Conservation (phyloP, 2,888 invertebrate genomes). For the Amitus sp. region DNA sequence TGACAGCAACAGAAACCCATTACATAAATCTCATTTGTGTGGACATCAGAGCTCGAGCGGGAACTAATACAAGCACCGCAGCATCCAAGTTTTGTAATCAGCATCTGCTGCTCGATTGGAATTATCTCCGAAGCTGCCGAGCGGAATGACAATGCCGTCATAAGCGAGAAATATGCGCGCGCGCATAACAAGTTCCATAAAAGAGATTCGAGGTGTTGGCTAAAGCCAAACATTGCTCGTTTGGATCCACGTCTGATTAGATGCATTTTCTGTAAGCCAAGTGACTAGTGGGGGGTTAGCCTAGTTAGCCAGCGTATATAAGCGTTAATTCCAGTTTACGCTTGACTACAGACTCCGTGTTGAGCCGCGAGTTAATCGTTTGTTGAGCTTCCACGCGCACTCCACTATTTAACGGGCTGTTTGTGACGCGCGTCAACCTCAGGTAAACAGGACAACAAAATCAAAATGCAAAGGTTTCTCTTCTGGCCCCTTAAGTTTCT, state of each 20-base stretch:
- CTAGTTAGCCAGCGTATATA: constrained; percentile 47
- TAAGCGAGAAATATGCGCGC: constrained; percentile 16
- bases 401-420: constrained; percentile 51
- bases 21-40: constrained; percentile 32
- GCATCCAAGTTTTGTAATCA: constrained; percentile 37
- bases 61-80: constrained; percentile 22
- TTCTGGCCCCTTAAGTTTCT: constrained; percentile 19
- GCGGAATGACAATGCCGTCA: constrained; percentile 30
- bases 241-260: constrained; percentile 43
- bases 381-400: constrained; percentile 46
- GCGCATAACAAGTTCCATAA: constrained; percentile 19
- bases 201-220: constrained; percentile 28
- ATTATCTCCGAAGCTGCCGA: constrained; percentile 32
- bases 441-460: constrained; percentile 49
- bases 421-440: constrained; percentile 43
- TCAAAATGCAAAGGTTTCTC: constrained; percentile 44
- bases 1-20: not conserved
- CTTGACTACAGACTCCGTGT: constrained; percentile 46
- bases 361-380: constrained; percentile 56
- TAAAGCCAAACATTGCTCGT: constrained; percentile 36
- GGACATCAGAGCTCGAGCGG: constrained; percentile 18
- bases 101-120: constrained; percentile 39
- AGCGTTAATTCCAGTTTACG: constrained; percentile 51
- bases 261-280: constrained; percentile 19
- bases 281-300: constrained; percentile 33